These are phyloP conservation scores for Desmodus rotundus DNA, from an alignment of 2,113 vertebrate species.

Conservation along the genomic window DNA sequence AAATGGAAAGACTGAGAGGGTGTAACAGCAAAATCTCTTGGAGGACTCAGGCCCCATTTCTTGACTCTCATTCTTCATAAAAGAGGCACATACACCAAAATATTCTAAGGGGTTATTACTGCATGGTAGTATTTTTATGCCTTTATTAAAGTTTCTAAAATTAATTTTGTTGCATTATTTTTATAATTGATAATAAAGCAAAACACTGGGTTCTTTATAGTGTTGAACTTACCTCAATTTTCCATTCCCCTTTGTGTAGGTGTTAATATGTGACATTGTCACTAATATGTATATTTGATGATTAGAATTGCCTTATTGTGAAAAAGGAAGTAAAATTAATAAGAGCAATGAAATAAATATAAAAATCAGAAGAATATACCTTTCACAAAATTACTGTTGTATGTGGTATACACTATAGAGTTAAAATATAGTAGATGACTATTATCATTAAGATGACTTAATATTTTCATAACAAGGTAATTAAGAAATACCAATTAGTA, in stretches of 20 bases:
- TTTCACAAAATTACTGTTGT: neutral
- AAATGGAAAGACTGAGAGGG: neutral
- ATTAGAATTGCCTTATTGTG: neutral
- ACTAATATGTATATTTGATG: neutral
- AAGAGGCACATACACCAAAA: neutral
- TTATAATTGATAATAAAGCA: neutral
- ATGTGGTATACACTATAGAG: neutral
- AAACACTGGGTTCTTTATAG: neutral
- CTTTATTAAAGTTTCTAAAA: neutral
- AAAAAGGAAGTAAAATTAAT: neutral
- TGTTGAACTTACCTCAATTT: neutral
- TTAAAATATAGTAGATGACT: neutral
- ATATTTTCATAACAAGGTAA: neutral
- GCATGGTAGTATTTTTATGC: neutral
- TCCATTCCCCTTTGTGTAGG: neutral
- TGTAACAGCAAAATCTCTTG: neutral
- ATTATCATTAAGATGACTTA: neutral
- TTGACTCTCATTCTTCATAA: neutral
- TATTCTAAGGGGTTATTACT: neutral
- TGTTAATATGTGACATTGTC: neutral
- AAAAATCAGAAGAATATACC: neutral
- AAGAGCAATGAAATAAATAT: neutral
- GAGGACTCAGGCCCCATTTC: neutral
- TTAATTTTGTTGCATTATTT: neutral
- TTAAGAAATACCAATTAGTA: neutral